These are phyloP conservation scores for Rhinophrynus dorsalis DNA, from an alignment of 2,797 vertebrate species.

Conservation along the genomic window DNA sequence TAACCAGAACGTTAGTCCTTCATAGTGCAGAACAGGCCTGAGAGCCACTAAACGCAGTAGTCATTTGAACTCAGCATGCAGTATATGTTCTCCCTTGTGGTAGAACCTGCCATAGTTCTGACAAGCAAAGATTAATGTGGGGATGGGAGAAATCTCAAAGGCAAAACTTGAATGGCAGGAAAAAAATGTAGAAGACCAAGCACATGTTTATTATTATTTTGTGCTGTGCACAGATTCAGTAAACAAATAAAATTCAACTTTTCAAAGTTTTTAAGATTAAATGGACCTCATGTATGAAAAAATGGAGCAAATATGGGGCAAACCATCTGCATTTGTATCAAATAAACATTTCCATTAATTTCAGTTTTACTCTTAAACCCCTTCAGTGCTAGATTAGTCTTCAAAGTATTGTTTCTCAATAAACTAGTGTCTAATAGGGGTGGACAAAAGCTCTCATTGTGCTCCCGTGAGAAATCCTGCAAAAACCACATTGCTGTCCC, in stretches of 20 bases:
- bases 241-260: conserved; percentile 4
- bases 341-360: too few species aligned
- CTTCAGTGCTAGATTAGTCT: too few species aligned
- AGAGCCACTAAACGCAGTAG: conserved; percentile 47
- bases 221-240: conserved; percentile 10
- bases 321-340: too few species aligned
- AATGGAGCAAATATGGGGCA: too few species aligned
- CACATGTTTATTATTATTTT: conserved; percentile 40
- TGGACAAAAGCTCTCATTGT: too few species aligned
- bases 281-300: too few species aligned
- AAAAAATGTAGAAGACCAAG: conserved; percentile 21
- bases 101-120: conserved; percentile 39
- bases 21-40: conserved; percentile 45
- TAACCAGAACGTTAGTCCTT: conserved; percentile 24
- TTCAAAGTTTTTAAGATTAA: too few species aligned
- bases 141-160: conserved; percentile 56
- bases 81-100: conserved; percentile 23
- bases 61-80: conserved; percentile 55
- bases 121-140: conserved; percentile 38
- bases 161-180: conserved; percentile 15
- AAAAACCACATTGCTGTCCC: too few species aligned
- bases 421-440: too few species aligned
- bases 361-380: too few species aligned
- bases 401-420: too few species aligned
- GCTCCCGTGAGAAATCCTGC: too few species aligned